Evolutionary conservation across 2,888 invertebrate genomes (phyloP).

Genomic region (Cheilosia urbana): DNA sequence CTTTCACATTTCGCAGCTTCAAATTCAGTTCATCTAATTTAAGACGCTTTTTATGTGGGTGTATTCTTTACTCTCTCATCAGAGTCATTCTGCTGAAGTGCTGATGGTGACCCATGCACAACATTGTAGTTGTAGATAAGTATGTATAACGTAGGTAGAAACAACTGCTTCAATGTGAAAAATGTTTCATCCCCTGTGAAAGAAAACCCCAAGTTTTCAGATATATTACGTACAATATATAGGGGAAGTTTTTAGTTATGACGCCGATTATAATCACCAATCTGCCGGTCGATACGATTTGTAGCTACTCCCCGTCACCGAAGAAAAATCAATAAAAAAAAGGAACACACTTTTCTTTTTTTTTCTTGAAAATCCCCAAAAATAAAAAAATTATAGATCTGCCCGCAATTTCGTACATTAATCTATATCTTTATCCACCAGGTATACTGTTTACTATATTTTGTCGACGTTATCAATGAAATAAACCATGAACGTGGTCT

Average conservation of each 20-base stretch:
- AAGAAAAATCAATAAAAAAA: slow-evolving; percentile 69
- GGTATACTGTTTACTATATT: slow-evolving; percentile 19
- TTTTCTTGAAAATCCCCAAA: slow-evolving; percentile 29
- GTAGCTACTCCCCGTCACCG: slow-evolving; percentile 19
- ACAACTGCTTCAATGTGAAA: background rate
- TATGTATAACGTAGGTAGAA: background rate
- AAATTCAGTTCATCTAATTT: slow-evolving; percentile 14
- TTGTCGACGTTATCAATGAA: slow-evolving; percentile 61
- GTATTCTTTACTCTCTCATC: too few relatives aligned
- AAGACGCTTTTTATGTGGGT: too few relatives aligned
- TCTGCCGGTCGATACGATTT: slow-evolving; percentile 57
- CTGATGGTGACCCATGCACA: too few relatives aligned
- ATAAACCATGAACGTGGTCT: slow-evolving; percentile 51
- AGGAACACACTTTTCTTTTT: slow-evolving; percentile 19
- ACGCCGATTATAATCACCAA: slow-evolving; percentile 46
- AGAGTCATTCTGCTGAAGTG: too few relatives aligned
- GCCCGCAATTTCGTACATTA: slow-evolving; percentile 8
- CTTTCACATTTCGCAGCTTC: slow-evolving; percentile 61
- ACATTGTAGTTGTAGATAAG: too few relatives aligned
- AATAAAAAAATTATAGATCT: slow-evolving; percentile 1
- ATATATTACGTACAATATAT: slow-evolving; percentile 4
- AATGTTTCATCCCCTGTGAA: slow-evolving; percentile 18
- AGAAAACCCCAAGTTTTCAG: background rate
- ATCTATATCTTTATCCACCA: slow-evolving; percentile 9
- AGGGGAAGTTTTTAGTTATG: slow-evolving; percentile 20